phyloP scores from a whole-genome alignment of 2,888 invertebrate species.

The Tryphoninae sp. region DNA sequence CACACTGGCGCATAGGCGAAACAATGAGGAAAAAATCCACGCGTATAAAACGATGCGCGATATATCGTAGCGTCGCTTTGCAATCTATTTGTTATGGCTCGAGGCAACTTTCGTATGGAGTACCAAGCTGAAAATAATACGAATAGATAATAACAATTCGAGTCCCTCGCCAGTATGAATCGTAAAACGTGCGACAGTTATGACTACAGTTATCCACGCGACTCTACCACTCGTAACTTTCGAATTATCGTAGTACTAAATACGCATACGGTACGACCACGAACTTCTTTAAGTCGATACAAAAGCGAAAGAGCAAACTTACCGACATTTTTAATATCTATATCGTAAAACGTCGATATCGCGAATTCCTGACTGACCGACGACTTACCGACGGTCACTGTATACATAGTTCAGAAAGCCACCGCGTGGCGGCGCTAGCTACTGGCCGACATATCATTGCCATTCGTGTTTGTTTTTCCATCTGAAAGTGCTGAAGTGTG shows the following conservation, averaged over 20 bases:
- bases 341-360: background rate
- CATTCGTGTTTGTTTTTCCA: slow-evolving; percentile 2
- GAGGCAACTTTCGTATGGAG: slow-evolving; percentile 20
- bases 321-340: background rate
- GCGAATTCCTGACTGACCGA: background rate
- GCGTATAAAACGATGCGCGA: slow-evolving; percentile 10
- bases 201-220: slow-evolving; percentile 6
- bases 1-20: background rate
- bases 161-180: background rate
- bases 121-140: slow-evolving; percentile 44
- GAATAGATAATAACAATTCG: slow-evolving; percentile 43
- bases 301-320: background rate
- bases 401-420: background rate
- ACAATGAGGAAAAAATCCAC: slow-evolving; percentile 26
- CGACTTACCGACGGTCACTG: slow-evolving; percentile 5
- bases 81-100: slow-evolving; percentile 3
- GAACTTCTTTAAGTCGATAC: background rate
- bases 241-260: background rate
- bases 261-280: background rate
- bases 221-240: background rate
- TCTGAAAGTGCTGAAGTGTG: background rate
- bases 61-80: slow-evolving; percentile 17
- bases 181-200: slow-evolving; percentile 14
- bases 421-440: background rate
- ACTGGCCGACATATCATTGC: background rate